A percentile compares a stretch with the other conserved stretches of the same genome.
Evolutionary conservation across 2,797 vertebrate species (phyloP).

Genomic region (Pampus argenteus): DNA sequence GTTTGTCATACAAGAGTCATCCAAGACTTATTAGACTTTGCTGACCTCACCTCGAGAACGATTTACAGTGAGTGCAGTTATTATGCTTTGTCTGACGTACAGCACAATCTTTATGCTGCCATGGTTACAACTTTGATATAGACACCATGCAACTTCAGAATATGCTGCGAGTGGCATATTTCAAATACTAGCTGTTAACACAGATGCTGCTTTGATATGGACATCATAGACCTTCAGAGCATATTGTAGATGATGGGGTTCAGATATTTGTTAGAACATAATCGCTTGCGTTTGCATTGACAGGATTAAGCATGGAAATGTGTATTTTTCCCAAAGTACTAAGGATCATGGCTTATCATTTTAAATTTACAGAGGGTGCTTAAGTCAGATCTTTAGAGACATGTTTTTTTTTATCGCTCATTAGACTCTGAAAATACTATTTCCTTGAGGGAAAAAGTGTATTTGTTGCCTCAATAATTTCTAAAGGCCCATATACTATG

Average conservation of each 20-base stretch:
- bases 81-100: too few species aligned
- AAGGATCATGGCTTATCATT: neutral
- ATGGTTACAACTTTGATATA: conserved; percentile 30
- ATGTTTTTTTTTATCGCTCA: neutral
- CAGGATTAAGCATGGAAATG: neutral
- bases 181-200: conserved; percentile 11
- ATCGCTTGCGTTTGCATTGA: neutral
- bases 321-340: neutral
- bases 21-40: neutral
- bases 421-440: too few species aligned
- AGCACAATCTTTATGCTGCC: too few species aligned
- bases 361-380: neutral
- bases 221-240: conserved; percentile 9
- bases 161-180: neutral
- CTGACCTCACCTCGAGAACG: conserved; percentile 18
- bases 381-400: neutral
- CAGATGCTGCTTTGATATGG: conserved; percentile 1
- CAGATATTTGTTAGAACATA: neutral
- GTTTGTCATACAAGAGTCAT: neutral
- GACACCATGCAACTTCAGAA: conserved; percentile 2
- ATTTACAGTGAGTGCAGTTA: too few species aligned
- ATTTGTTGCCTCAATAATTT: too few species aligned
- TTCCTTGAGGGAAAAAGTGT: too few species aligned
- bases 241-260: neutral
- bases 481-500: neutral